These are phyloP conservation scores for Akabosia matsudoensis DNA, from an alignment of 1,140 invertebrate species.

Conservation along the genomic window DNA sequence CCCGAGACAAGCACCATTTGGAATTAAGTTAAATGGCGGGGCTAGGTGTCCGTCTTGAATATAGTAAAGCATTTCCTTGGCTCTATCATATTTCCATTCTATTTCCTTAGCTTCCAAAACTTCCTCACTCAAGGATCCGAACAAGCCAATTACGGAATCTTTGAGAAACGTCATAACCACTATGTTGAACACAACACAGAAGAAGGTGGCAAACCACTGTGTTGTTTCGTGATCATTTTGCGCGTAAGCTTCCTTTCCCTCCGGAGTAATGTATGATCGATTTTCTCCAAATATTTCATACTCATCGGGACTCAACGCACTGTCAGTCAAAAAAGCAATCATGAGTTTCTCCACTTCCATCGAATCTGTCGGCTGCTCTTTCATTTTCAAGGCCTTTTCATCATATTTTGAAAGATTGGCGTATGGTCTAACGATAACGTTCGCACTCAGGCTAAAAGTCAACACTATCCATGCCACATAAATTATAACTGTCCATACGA, in stretches of 20 bases:
- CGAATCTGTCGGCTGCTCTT: background rate
- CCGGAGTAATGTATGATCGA: background rate
- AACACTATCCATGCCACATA: background rate
- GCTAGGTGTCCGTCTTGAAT: conserved; percentile 18
- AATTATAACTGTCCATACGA: background rate
- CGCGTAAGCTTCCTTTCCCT: background rate
- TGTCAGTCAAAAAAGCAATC: background rate
- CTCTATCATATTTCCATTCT: conserved; percentile 22
- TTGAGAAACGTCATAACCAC: background rate
- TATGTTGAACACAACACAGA: background rate
- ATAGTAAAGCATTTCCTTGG: conserved; percentile 15
- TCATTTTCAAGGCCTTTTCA: background rate
- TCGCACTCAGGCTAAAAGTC: background rate
- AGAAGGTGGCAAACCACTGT: background rate
- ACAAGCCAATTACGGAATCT: conserved; percentile 1
- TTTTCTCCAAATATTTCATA: background rate
- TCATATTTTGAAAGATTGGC: background rate
- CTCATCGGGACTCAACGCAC: background rate
- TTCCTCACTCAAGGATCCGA: background rate
- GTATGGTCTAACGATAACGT: background rate
- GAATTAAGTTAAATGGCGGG: conserved; percentile 26
- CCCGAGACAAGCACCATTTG: background rate
- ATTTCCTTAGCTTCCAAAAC: background rate
- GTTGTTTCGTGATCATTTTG: background rate
- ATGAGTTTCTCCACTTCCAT: background rate